Conservation (phyloP, 1,140 invertebrate genomes). For the Olivierus martensii region DNA sequence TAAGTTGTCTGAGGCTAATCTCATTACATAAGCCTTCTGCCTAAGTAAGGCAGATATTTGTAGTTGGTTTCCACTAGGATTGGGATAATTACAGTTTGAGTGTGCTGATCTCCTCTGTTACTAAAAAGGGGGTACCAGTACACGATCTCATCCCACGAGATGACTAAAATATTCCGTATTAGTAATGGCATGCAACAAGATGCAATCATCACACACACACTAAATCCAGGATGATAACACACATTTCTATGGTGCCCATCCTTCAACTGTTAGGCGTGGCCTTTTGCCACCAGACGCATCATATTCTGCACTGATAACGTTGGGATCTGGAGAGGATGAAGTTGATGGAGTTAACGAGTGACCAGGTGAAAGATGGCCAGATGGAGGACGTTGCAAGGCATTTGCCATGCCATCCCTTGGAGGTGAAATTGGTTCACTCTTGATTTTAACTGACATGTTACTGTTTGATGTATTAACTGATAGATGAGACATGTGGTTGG, state of each 20-base stretch:
- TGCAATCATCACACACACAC: too few relatives aligned
- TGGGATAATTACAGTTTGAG: too few relatives aligned
- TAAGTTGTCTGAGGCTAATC: too few relatives aligned
- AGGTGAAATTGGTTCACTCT: conserved; percentile 86
- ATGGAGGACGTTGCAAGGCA: conserved; percentile 19
- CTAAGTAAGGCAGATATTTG: too few relatives aligned
- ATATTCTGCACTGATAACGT: conserved; percentile 49
- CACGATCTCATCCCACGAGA: too few relatives aligned
- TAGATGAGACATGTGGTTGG: conserved; percentile 43
- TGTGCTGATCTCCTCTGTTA: too few relatives aligned
- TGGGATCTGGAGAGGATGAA: conserved; percentile 26
- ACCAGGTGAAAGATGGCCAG: conserved; percentile 39
- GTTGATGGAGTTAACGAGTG: conserved; percentile 29
- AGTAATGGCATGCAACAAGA: too few relatives aligned
- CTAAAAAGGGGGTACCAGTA: too few relatives aligned
- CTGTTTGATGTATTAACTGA: conserved; percentile 29
- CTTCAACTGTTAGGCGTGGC: conserved; percentile 54
- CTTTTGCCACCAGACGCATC: conserved; percentile 41
- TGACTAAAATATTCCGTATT: too few relatives aligned
- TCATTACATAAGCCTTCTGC: too few relatives aligned
- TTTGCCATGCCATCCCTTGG: conserved; percentile 47
- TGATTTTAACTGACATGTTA: conserved; percentile 74
- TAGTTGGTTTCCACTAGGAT: too few relatives aligned
- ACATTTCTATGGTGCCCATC: conserved; percentile 54
- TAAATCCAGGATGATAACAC: too few relatives aligned